Evolutionary conservation across 2,113 vertebrate genomes (phyloP).

Genomic region (Dolichotis patagonum): DNA sequence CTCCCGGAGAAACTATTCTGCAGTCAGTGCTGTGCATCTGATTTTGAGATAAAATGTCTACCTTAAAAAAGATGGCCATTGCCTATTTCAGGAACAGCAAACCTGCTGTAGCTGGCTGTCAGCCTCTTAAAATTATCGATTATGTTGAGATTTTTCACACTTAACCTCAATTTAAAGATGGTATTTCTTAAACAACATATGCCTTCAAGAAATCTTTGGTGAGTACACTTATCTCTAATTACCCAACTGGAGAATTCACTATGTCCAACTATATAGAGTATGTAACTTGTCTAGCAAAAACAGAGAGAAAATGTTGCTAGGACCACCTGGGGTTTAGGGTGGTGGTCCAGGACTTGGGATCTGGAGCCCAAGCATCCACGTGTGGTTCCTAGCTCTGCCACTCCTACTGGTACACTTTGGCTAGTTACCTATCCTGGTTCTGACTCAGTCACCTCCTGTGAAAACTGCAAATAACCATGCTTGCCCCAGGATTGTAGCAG

Average conservation of each 20-base stretch:
- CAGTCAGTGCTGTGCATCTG: background rate
- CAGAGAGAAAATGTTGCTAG: background rate
- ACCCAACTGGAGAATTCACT: constrained; percentile 46
- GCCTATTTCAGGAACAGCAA: background rate
- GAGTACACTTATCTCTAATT: constrained; percentile 16
- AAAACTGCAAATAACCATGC: background rate
- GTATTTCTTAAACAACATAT: constrained; percentile 52
- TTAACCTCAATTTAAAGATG: constrained; percentile 48
- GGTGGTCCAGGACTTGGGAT: background rate
- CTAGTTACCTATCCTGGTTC: background rate
- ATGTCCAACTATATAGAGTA: background rate
- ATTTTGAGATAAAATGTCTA: background rate
- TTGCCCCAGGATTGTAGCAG: background rate
- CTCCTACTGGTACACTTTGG: background rate
- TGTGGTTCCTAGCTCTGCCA: background rate
- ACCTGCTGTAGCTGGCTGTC: background rate
- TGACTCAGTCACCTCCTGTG: background rate
- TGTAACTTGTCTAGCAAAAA: background rate
- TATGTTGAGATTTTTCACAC: background rate
- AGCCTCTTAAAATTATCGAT: background rate
- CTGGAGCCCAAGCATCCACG: background rate
- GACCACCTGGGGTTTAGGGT: background rate
- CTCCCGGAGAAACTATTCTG: background rate
- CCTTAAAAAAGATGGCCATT: background rate
- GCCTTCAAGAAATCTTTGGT: constrained; percentile 44